Evolutionary conservation across 2,888 invertebrate species (phyloP).

Genomic region (Drosophila eohydei): DNA sequence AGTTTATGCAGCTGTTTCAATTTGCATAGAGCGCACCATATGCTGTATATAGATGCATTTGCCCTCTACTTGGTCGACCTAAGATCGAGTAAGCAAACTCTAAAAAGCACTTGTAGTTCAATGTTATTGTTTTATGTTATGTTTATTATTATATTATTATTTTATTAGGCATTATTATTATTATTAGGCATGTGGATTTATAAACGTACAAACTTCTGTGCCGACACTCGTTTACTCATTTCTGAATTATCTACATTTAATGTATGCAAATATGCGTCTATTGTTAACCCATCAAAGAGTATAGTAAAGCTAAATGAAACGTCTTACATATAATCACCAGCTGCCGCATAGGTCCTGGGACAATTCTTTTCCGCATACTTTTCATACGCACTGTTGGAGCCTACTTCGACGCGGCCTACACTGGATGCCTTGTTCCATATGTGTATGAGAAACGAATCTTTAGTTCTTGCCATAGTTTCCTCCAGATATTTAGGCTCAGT

Average conservation of each 20-base stretch:
- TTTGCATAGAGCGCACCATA: neutral
- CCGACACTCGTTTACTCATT: neutral
- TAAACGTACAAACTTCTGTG: too few species aligned
- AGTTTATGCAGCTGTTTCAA: neutral
- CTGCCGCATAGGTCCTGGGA: slow-evolving; percentile 79
- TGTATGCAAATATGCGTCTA: neutral
- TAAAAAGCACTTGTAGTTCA: neutral
- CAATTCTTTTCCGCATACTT: slow-evolving; percentile 77
- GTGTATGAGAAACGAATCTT: slow-evolving; percentile 78
- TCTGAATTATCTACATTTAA: neutral
- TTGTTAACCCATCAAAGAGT: neutral
- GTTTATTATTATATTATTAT: neutral
- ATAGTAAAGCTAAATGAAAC: neutral
- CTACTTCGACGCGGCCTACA: slow-evolving; percentile 62
- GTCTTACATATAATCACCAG: slow-evolving; percentile 71
- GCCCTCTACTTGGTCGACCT: neutral
- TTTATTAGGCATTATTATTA: too few species aligned
- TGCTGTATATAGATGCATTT: neutral
- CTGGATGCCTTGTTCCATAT: slow-evolving; percentile 82
- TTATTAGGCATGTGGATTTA: neutral
- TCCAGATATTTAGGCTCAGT: slow-evolving; percentile 85
- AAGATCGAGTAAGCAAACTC: neutral
- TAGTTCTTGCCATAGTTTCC: slow-evolving; percentile 66
- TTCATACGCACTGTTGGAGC: slow-evolving; percentile 76
- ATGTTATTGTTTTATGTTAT: neutral